Evolutionary conservation across 2,113 vertebrate species (phyloP).

Genomic region (Neotoma lepida): DNA sequence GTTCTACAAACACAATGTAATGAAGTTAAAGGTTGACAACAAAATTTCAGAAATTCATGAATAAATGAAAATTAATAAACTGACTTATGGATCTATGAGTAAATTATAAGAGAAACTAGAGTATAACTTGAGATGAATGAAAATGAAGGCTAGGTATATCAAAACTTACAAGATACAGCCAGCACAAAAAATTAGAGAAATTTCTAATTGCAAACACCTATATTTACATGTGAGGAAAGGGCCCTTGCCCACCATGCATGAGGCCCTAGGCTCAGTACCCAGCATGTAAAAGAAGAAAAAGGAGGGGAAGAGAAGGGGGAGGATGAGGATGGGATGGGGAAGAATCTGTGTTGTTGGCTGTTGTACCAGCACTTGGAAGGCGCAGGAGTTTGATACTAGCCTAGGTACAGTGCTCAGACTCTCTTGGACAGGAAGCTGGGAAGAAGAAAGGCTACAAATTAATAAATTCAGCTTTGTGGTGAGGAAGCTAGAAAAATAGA

Average conservation of each 20-base stretch:
- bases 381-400: background rate
- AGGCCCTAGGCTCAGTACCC: background rate
- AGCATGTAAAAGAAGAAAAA: background rate
- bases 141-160: background rate
- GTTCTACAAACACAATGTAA: background rate
- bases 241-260: background rate
- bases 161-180: background rate
- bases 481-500: background rate
- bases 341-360: background rate
- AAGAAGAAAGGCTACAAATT: background rate
- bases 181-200: background rate
- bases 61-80: background rate
- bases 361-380: background rate
- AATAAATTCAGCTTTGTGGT: background rate
- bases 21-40: background rate
- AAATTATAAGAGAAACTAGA: constrained; percentile 8
- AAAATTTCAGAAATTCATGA: background rate
- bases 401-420: background rate
- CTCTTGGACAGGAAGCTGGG: background rate
- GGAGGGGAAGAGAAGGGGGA: background rate
- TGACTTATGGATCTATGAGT: background rate
- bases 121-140: constrained; percentile 9
- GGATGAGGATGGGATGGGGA: background rate
- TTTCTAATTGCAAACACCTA: background rate
- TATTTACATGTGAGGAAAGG: background rate